phyloP scores from a whole-genome alignment of 1,140 invertebrate species.

The Lepeophtheirus salmonis region DNA sequence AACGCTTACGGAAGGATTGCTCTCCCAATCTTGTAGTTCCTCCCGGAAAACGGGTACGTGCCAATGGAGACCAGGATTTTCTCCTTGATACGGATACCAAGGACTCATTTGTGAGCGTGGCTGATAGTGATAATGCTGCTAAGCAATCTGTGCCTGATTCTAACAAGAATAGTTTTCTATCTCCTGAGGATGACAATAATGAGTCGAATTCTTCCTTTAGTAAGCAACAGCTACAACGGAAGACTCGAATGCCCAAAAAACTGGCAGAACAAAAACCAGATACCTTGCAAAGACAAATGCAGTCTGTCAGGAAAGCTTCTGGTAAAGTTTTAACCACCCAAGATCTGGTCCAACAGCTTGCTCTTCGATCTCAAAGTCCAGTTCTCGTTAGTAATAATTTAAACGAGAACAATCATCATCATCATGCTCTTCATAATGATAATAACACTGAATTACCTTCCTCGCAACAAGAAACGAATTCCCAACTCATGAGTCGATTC shows the following conservation, averaged over 20 bases:
- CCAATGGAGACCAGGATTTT: neutral
- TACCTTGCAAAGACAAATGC: neutral
- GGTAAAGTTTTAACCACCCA: conserved; percentile 16
- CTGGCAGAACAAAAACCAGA: neutral
- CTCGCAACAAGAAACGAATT: conserved; percentile 8
- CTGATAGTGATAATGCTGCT: neutral
- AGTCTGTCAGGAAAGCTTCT: neutral
- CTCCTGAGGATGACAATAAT: no score
- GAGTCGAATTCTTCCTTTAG: no score
- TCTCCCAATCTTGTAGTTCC: neutral
- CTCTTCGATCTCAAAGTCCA: conserved; percentile 2
- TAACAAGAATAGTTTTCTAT: no score
- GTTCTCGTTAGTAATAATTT: neutral
- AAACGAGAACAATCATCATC: neutral
- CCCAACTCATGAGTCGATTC: conserved; percentile 15
- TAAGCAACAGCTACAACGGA: no score
- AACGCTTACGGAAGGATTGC: neutral
- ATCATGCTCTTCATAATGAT: neutral
- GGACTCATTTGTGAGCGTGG: conserved; percentile 1
- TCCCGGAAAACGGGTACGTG: neutral
- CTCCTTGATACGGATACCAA: neutral
- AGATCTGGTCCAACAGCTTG: conserved; percentile 16
- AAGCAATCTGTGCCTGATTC: neutral
- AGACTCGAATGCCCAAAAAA: neutral
- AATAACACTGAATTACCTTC: neutral